Percentiles rank a stretch among this genome's conserved stretches.
Conservation (phyloP, 2,888 invertebrate species). For the Dolichomitus sp. region DNA sequence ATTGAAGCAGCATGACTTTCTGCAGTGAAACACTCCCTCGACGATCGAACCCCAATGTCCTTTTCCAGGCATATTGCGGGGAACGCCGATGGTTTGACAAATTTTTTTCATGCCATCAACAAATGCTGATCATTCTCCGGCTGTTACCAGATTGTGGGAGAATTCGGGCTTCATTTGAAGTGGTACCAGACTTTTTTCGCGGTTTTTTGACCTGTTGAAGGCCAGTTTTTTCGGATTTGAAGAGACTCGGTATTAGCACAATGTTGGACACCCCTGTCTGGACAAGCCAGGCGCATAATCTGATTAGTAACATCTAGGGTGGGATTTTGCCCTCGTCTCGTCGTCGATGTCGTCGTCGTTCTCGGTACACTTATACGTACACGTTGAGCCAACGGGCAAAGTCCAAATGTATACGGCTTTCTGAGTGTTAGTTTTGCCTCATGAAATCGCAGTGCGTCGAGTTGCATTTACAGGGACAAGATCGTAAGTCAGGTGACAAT, state of each 20-base stretch:
- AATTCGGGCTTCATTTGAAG: slow-evolving; percentile 13
- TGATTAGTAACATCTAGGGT: slow-evolving; percentile 83
- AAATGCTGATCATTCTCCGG: neutral
- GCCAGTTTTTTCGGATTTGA: slow-evolving; percentile 64
- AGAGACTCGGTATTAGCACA: slow-evolving; percentile 72
- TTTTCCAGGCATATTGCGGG: neutral
- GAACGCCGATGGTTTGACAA: neutral
- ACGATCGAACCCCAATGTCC: neutral
- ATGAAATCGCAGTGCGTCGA: slow-evolving; percentile 46
- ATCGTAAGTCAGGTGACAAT: neutral
- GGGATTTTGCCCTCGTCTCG: slow-evolving; percentile 80
- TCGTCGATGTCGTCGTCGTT: slow-evolving; percentile 63
- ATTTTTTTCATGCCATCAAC: neutral
- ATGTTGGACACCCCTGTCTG: slow-evolving; percentile 82
- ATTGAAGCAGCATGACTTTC: slow-evolving; percentile 15
- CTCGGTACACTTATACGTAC: slow-evolving; percentile 23
- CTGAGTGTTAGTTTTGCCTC: slow-evolving; percentile 30
- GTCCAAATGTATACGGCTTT: slow-evolving; percentile 52
- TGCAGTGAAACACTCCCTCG: slow-evolving; percentile 12
- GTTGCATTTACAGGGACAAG: slow-evolving; percentile 37
- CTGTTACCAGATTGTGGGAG: neutral
- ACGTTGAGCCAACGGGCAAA: slow-evolving; percentile 41
- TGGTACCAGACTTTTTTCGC: slow-evolving; percentile 47
- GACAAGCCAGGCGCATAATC: slow-evolving; percentile 80
- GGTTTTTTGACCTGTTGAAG: neutral